phyloP scores from a whole-genome alignment of 2,888 invertebrate species.

The Leptinotarsa juncta region DNA sequence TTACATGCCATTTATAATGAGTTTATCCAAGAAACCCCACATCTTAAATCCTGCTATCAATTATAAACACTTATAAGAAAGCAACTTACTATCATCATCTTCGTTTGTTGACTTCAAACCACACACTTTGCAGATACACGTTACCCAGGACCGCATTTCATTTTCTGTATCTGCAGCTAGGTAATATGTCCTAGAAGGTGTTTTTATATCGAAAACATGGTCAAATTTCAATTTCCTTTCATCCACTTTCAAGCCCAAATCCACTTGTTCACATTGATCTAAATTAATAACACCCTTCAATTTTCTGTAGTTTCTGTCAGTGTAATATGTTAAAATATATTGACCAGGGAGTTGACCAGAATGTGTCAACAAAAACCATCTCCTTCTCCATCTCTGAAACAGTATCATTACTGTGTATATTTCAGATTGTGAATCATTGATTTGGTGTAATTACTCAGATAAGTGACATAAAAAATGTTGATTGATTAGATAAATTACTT shows the following conservation, averaged over 20 bases:
- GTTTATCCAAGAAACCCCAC: too few species aligned
- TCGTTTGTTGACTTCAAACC: conserved; percentile 78
- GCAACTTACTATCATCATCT: conserved; percentile 58
- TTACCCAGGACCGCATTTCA: conserved; percentile 96
- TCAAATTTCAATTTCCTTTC: conserved; percentile 84
- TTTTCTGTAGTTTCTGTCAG: conserved; percentile 86
- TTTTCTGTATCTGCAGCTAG: conserved; percentile 91
- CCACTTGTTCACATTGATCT: conserved; percentile 96
- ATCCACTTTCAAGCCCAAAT: conserved; percentile 87
- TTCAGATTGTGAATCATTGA: conserved; percentile 53
- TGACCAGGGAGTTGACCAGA: conserved; percentile 93
- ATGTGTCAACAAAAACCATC: conserved; percentile 94
- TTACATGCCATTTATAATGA: too few species aligned
- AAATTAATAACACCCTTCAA: conserved; percentile 91
- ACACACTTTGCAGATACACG: conserved; percentile 92
- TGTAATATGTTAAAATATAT: conserved; percentile 93
- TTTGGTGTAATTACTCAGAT: conserved; percentile 43
- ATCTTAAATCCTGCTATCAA: too few species aligned
- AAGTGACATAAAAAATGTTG: conserved; percentile 38
- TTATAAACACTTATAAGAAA: neutral
- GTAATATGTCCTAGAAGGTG: conserved; percentile 90
- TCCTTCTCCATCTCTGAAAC: conserved; percentile 89
- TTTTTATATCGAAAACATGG: conserved; percentile 90
- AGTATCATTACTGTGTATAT: conserved; percentile 35
- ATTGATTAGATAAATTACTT: conserved; percentile 66